A percentile compares a stretch with the other conserved stretches of the same genome.
Evolutionary conservation across 2,113 vertebrate genomes (phyloP).

Genomic region (Planiliza haematocheilus): DNA sequence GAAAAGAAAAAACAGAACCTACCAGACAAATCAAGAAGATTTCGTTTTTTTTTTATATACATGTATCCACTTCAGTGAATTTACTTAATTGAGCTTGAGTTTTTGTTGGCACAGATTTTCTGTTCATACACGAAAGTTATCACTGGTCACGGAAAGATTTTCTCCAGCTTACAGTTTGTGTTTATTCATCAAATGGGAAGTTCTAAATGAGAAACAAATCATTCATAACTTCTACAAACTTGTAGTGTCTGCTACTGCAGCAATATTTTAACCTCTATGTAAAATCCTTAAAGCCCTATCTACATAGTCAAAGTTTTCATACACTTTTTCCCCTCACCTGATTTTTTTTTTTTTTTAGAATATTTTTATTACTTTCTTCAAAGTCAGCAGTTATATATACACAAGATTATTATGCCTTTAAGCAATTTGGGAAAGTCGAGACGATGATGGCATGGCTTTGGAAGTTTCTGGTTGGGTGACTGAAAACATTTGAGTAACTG

Average conservation of each 20-base stretch:
- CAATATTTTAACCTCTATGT: not conserved
- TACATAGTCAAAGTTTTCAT: no score
- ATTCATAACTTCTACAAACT: not conserved
- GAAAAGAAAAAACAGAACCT: constrained; percentile 12
- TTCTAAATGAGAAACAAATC: not conserved
- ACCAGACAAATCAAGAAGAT: constrained; percentile 1
- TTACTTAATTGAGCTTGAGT: constrained; percentile 29
- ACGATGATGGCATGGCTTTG: no score
- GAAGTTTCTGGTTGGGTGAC: no score
- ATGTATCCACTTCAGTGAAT: constrained; percentile 13
- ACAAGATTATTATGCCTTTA: no score
- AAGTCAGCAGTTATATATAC: no score
- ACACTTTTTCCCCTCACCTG: no score
- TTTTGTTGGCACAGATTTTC: not conserved
- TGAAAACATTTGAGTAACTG: no score
- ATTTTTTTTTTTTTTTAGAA: no score
- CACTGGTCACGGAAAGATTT: not conserved
- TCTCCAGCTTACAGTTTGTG: not conserved
- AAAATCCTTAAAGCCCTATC: no score
- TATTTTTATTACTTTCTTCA: no score
- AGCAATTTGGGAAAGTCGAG: no score
- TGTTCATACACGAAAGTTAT: constrained; percentile 9
- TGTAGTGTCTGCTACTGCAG: not conserved
- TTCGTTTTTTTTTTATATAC: not conserved
- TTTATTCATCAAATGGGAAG: not conserved